Conservation (phyloP, 2,888 invertebrate species). For the Eupsilia transversa region DNA sequence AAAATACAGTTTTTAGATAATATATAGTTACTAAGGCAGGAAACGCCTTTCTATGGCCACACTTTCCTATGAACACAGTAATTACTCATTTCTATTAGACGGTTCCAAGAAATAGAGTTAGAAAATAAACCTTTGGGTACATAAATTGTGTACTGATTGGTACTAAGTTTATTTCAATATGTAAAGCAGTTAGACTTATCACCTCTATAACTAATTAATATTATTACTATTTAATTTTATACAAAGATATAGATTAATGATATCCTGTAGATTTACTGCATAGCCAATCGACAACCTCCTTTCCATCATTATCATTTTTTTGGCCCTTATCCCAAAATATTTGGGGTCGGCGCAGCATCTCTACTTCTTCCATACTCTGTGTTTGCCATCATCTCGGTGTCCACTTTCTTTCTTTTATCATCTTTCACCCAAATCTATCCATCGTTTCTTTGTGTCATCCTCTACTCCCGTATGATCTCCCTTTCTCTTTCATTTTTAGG, state of each 20-base stretch:
- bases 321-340: background rate
- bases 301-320: background rate
- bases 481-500: background rate
- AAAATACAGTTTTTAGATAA: background rate
- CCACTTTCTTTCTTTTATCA: background rate
- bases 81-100: slow-evolving; percentile 44
- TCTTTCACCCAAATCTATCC: background rate
- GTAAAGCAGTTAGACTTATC: background rate
- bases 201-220: background rate
- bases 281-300: background rate
- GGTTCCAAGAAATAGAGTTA: slow-evolving; percentile 11
- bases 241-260: background rate
- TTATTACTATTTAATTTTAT: too few relatives aligned
- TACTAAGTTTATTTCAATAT: slow-evolving; percentile 12
- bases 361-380: background rate
- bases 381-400: background rate
- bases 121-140: slow-evolving; percentile 23
- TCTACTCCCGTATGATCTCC: too few relatives aligned
- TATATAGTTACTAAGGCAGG: background rate
- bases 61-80: slow-evolving; percentile 48
- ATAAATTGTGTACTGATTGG: background rate
- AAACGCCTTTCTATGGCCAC: slow-evolving; percentile 37
- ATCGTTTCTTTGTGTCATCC: background rate
- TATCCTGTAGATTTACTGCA: background rate
- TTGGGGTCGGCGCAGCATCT: background rate